A percentile compares a stretch with the other conserved stretches of the same genome.
phyloP scores from a whole-genome alignment of 2,113 vertebrate genomes.

The Oryzias melastigma region DNA sequence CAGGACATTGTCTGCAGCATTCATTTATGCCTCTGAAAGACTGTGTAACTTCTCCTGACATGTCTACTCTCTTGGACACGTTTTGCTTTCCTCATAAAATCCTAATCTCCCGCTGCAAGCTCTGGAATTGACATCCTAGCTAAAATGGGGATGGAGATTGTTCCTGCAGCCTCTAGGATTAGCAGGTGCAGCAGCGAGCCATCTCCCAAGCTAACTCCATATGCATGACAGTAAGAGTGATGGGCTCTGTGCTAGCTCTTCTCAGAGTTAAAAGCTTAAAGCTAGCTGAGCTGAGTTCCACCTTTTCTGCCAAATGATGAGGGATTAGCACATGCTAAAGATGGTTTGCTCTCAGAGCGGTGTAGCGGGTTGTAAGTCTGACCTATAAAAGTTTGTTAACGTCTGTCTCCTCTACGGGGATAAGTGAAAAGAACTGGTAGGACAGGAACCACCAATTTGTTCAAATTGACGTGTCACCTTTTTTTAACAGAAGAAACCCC shows the following conservation, averaged over 20 bases:
- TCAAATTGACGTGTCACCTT: too few species aligned
- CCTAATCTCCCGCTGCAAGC: constrained; percentile 42
- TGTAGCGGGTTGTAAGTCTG: constrained; percentile 34
- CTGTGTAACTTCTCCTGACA: neutral
- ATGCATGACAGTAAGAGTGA: constrained; percentile 55
- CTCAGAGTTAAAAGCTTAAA: constrained; percentile 57
- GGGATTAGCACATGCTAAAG: constrained; percentile 54
- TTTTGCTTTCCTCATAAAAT: constrained; percentile 31
- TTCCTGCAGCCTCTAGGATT: constrained; percentile 42
- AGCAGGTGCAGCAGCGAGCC: constrained; percentile 45
- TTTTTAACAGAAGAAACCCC: too few species aligned
- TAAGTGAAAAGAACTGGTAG: constrained; percentile 9
- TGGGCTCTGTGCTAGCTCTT: constrained; percentile 52
- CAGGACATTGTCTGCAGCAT: neutral
- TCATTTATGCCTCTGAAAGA: neutral
- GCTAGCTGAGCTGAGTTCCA: constrained; percentile 50
- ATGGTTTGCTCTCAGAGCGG: constrained; percentile 9
- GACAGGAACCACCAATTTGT: too few species aligned
- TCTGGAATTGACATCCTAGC: constrained; percentile 53
- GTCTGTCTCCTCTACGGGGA: constrained; percentile 7
- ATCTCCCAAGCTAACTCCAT: constrained; percentile 32
- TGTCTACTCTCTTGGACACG: constrained; percentile 3
- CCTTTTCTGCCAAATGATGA: constrained; percentile 18
- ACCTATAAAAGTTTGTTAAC: constrained; percentile 11
- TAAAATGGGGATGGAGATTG: constrained; percentile 36